A percentile compares a stretch with the other conserved stretches of the same genome.
phyloP scores from a whole-genome alignment of 1,140 invertebrate genomes.

The Aphelenchoides besseyi region DNA sequence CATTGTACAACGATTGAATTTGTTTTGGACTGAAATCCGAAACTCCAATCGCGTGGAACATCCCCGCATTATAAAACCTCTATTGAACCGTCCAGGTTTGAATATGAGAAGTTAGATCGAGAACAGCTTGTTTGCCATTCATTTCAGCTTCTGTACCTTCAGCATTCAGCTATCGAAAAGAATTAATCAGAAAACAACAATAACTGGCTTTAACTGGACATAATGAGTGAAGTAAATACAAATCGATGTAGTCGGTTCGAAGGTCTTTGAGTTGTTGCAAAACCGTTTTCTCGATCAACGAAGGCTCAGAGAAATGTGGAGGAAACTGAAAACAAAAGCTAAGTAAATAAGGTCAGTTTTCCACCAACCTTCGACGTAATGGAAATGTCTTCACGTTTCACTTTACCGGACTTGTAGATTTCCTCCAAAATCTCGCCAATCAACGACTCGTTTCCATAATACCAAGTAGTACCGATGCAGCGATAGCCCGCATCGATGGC shows the following conservation, averaged over 20 bases:
- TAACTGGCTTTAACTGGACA: slow-evolving; percentile 15
- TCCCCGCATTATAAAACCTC: slow-evolving; percentile 19
- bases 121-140: slow-evolving; percentile 7
- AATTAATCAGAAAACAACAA: neutral
- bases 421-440: slow-evolving; percentile 75
- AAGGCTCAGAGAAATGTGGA: neutral
- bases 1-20: slow-evolving; percentile 31
- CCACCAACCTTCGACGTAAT: slow-evolving; percentile 71
- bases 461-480: slow-evolving; percentile 74
- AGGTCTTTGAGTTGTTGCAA: slow-evolving; percentile 62
- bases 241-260: slow-evolving; percentile 46
- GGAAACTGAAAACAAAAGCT: slow-evolving; percentile 25
- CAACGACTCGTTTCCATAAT: slow-evolving; percentile 75
- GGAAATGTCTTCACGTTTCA: slow-evolving; percentile 75
- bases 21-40: slow-evolving; percentile 43
- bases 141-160: neutral
- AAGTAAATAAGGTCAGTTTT: neutral
- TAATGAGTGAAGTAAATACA: slow-evolving; percentile 36
- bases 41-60: slow-evolving; percentile 35
- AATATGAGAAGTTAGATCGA: slow-evolving; percentile 21
- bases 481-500: slow-evolving; percentile 71
- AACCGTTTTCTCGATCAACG: slow-evolving; percentile 35
- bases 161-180: neutral
- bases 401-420: slow-evolving; percentile 71
- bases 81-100: slow-evolving; percentile 46